These are phyloP conservation scores for Acestrorhynchus altus DNA, from an alignment of 2,797 vertebrate species.

Conservation along the genomic window DNA sequence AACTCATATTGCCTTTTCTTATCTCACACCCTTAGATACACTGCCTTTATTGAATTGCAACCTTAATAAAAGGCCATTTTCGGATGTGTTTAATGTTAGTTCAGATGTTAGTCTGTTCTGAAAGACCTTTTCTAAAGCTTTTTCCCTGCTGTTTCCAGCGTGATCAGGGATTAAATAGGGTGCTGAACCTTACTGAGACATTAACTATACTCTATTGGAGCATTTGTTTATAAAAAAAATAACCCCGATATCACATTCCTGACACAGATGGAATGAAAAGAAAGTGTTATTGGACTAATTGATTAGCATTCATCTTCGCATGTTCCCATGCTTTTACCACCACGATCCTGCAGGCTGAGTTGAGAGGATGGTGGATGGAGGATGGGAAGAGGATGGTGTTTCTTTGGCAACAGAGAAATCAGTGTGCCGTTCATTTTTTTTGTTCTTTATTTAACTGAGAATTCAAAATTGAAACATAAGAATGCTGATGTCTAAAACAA, in stretches of 20 bases:
- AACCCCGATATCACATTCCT: constrained; percentile 19
- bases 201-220: not conserved
- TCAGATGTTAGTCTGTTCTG: not conserved
- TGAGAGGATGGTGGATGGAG: too few relatives aligned
- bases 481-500: too few relatives aligned
- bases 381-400: not conserved
- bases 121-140: not conserved
- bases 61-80: not conserved
- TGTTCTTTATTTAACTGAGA: too few relatives aligned
- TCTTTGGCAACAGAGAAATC: not conserved
- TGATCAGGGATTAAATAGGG: not conserved
- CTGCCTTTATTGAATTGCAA: not conserved
- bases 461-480: too few relatives aligned
- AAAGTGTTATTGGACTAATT: constrained; percentile 1
- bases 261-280: not conserved
- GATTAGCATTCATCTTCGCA: not conserved
- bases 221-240: constrained; percentile 26
- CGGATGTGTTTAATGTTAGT: not conserved
- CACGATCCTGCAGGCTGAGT: not conserved
- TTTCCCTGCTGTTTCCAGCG: not conserved
- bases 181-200: not conserved
- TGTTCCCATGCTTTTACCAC: not conserved
- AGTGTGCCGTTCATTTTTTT: too few relatives aligned
- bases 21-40: not conserved
- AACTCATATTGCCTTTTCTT: constrained; percentile 4